Conservation (phyloP, 2,797 vertebrate genomes). For the Echeneis naucrates region DNA sequence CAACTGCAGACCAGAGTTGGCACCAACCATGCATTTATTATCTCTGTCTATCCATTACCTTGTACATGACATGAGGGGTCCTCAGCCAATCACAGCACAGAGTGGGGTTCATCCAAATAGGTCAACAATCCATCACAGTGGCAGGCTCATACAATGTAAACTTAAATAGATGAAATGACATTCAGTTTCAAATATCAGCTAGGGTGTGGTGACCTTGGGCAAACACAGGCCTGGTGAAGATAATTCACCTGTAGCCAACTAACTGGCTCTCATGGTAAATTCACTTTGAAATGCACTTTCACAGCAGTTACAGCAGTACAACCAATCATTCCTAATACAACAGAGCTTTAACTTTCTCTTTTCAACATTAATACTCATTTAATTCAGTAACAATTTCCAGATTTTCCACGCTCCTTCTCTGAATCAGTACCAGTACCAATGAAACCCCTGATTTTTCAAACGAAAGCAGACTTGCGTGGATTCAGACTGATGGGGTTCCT, state of each 20-base stretch:
- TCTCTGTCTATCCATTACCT: conserved; percentile 1
- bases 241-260: not conserved
- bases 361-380: not conserved
- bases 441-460: not conserved
- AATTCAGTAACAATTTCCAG: not conserved
- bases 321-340: too few relatives aligned
- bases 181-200: not conserved
- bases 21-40: conserved; percentile 2
- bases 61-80: not conserved
- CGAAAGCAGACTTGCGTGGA: too few relatives aligned
- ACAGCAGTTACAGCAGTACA: not conserved
- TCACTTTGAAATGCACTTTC: not conserved
- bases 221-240: not conserved
- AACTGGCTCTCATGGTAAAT: not conserved
- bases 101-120: not conserved
- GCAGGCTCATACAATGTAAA: not conserved
- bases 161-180: not conserved
- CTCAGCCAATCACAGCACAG: not conserved
- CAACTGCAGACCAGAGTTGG: not conserved
- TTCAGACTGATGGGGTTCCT: too few relatives aligned
- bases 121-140: not conserved
- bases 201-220: not conserved
- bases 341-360: not conserved
- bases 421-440: not conserved
- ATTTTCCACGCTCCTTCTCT: not conserved